phyloP scores from a whole-genome alignment of 2,113 vertebrate genomes.

The Pelecanoides urinatrix region DNA sequence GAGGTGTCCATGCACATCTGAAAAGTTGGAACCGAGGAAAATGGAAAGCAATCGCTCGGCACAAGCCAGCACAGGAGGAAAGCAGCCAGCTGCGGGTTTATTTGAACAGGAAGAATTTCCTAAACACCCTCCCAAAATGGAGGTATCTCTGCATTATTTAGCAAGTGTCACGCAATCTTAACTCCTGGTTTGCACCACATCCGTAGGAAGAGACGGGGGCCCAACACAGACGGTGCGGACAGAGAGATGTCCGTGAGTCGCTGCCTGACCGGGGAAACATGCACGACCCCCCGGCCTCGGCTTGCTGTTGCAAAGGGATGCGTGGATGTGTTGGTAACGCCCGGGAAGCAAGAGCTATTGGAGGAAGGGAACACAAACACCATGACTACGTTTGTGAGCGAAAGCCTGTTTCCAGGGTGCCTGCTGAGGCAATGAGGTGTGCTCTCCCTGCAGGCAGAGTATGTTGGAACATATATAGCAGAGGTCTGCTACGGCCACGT shows the following conservation, averaged over 20 bases:
- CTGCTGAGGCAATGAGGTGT: neutral
- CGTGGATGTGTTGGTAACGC: neutral
- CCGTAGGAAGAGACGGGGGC: accelerated
- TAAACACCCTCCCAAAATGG: neutral
- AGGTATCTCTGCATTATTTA: neutral
- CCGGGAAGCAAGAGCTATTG: neutral
- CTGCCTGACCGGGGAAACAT: neutral
- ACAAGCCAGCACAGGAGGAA: neutral
- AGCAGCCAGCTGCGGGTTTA: neutral
- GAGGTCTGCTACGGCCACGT: accelerated
- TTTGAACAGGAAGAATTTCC: neutral
- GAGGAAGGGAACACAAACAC: neutral
- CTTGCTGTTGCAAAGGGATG: neutral
- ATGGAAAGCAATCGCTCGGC: accelerated
- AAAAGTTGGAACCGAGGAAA: neutral
- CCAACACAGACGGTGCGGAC: accelerated
- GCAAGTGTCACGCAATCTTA: neutral
- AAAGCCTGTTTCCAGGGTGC: neutral
- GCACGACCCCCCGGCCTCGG: accelerated
- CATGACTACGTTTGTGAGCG: accelerated
- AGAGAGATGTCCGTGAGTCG: accelerated
- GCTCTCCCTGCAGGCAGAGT: neutral
- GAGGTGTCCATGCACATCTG: neutral
- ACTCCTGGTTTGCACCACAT: neutral
- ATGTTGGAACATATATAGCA: neutral